Base-by-base conservation (phyloP, 2,888 invertebrate species). In the Saturnia japonica region DNA sequence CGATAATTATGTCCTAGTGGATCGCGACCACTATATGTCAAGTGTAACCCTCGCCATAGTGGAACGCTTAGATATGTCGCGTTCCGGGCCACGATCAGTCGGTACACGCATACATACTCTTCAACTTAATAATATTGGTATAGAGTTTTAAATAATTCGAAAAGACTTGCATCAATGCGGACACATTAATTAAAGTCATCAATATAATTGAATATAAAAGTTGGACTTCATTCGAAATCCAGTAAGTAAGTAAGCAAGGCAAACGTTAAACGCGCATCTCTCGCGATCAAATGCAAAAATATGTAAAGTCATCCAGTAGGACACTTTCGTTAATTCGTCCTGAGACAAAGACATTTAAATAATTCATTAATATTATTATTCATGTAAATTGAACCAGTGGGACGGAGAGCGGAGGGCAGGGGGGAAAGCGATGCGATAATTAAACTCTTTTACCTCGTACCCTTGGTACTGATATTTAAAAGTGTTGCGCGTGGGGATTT, bases 351-450 rank as follows among this genome's bases (percentile, higher is more conserved):
- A 68, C 76, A 77, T 80, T 79, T 82, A 82, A 86, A 86, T 85
- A 85, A 87, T 86, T 83, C 84, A 81, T 77, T 78, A 77, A 64
- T 64, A 84, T 85, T 86, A 86, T 85, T 87, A 88, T 86, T 88
- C 86, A 87, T 85, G 84, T 78, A 84, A 81, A 87, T 85, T 84
- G 82, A 77, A 78, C 74, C 70, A 68, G 72, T 54, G 70, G 72
- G 51, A 22, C 45, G 62, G 34, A 6, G 47, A 22, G 11, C n/a
- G 67, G 42, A 22, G 42, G 22, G 9, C 19, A 45, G 12, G 45
- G 34, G 8, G n/a, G 7, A 40, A 34, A 25, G 40, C 19, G 14
- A 60, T 60, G 14, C 69, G 51, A 51, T 47, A 69, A 69, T 62
- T 69, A 62, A 62, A 45, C 66, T 64, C 66, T 69, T 69, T 69